phyloP scores from a whole-genome alignment of 2,888 invertebrate species.

The Emmelina monodactyla region DNA sequence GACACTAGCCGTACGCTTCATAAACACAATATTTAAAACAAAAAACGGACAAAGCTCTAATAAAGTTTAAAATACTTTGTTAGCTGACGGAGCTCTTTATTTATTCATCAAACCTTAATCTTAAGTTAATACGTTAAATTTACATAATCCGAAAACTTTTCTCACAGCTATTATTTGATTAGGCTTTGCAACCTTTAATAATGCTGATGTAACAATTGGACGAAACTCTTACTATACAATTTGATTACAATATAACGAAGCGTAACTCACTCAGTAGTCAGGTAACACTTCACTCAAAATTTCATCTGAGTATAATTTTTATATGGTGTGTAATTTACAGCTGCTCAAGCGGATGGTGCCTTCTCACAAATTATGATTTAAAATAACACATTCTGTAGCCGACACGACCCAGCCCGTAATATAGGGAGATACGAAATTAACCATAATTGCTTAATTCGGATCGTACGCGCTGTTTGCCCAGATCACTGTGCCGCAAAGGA shows the following conservation, averaged over 20 bases:
- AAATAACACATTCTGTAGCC: conserved; percentile 60
- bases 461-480: conserved; percentile 44
- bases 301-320: conserved; percentile 1
- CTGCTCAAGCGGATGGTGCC: conserved; percentile 53
- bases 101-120: too few relatives aligned
- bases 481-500: conserved; percentile 36
- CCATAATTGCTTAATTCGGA: conserved; percentile 66
- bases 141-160: too few relatives aligned
- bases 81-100: too few relatives aligned
- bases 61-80: too few relatives aligned
- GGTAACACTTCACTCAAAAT: conserved; percentile 2
- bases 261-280: conserved; percentile 1
- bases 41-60: too few relatives aligned
- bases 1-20: conserved; percentile 22
- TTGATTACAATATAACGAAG: background rate
- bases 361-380: conserved; percentile 64
- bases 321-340: conserved; percentile 49
- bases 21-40: too few relatives aligned
- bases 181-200: too few relatives aligned
- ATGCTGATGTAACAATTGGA: too few relatives aligned
- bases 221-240: background rate
- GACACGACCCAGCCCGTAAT: conserved; percentile 48
- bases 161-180: too few relatives aligned
- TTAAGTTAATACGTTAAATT: too few relatives aligned
- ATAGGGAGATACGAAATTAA: conserved; percentile 61